Evolutionary conservation across 1,140 invertebrate genomes (phyloP), one percentile per base, ranked within the genome.

Genomic region (Trichoplusia ni): DNA sequence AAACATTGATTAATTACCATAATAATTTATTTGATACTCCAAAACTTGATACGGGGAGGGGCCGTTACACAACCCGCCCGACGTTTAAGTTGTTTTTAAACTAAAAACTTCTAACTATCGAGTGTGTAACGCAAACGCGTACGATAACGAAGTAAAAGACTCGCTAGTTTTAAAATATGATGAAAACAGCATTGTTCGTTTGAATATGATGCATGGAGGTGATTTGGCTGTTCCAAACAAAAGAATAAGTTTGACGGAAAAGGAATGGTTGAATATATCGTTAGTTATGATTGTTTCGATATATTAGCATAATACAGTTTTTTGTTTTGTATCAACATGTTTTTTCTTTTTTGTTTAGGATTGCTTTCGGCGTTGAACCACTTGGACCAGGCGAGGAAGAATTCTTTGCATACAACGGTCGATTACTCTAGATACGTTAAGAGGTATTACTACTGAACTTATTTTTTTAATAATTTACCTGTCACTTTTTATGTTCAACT

Each of bases 391-490:
- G 77, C 79, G 58, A 77, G 79, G 73, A 92, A 90, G 83, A 89
- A 89, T 71, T 83, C 81, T 66, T 62, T 84, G 67, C 78, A 88
- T 69, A 90, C 87, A 8, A 86, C 87, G 9, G 91, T 95, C 35
- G 95, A 96, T 86, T 96, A 96, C 86, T 95, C 95, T 7, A 94
- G 95, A 85, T 96, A 96, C 83, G 95, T 96, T 21, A 94, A 95
- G 85, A 93, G 95, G 91, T 97, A 82, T 23, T 23, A 38, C 54
- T 60, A 46, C 56, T 47, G 56, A 60, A 38, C 23, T 58, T 60
- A 29, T 58, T 19, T 19, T 46, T 44, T 31, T 44, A 31, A 40
- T 37, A 46, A 60, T 60, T 60, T 60, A 47, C 8, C 38, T 46
- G 56, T 60, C 56, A 60, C 56, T 60, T 60, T 60, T 60, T 60